These are phyloP conservation scores for Nasonia longicornis DNA, from an alignment of 1,140 invertebrate species.

Conservation along the genomic window DNA sequence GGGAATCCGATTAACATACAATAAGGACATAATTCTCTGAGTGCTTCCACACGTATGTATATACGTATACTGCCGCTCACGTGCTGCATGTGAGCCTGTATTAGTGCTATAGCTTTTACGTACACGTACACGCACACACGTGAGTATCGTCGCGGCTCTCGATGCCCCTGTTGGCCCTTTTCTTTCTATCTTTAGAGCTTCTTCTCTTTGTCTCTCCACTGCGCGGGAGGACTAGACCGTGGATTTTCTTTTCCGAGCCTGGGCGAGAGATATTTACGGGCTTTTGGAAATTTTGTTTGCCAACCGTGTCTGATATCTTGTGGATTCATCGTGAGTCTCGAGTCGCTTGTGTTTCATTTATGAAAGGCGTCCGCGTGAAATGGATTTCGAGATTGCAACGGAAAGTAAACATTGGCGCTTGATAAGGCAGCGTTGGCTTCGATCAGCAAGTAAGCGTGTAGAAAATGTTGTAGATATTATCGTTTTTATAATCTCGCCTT, in stretches of 20 bases:
- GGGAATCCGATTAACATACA: constrained; percentile 60
- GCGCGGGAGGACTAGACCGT: background rate
- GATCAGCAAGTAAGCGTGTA: no score
- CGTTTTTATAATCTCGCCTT: no score
- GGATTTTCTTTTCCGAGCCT: background rate
- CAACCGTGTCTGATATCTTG: no score
- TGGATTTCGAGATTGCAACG: no score
- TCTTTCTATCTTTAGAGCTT: constrained; percentile 47
- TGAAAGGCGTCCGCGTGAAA: no score
- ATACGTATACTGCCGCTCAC: background rate
- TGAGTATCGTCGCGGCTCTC: constrained; percentile 26
- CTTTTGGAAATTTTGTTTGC: no score
- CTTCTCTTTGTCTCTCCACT: constrained; percentile 10
- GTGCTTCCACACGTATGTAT: constrained; percentile 25
- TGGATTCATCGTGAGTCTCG: no score
- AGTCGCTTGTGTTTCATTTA: no score
- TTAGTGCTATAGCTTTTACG: constrained; percentile 21
- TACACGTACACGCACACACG: constrained; percentile 8
- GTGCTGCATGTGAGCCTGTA: background rate
- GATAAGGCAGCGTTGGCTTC: no score
- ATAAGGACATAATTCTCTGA: constrained; percentile 60
- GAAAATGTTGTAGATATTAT: no score
- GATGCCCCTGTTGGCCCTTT: constrained; percentile 56
- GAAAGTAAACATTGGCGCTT: no score
- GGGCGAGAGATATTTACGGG: no score